Conservation (phyloP, 2,888 invertebrate species). For the Orthosia incerta region DNA sequence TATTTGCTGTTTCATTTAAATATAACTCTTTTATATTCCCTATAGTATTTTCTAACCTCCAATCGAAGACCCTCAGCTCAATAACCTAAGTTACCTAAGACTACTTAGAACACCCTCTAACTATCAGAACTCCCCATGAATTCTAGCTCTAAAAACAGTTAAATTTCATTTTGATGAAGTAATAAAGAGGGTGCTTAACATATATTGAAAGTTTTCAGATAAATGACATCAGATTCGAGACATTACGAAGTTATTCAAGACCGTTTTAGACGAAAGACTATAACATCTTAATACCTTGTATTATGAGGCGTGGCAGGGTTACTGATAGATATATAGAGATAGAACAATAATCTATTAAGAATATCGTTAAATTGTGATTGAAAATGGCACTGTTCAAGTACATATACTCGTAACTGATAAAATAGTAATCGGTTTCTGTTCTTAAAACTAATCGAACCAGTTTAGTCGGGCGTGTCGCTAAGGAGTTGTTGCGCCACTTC, state of each 20-base stretch:
- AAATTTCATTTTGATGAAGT: conserved; percentile 60
- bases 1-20: background rate
- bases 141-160: conserved; percentile 28
- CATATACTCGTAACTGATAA: too few relatives aligned
- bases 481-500: background rate
- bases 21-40: background rate
- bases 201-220: conserved; percentile 63
- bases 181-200: conserved; percentile 54
- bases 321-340: conserved; percentile 14
- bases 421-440: background rate
- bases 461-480: too few relatives aligned
- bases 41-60: too few relatives aligned
- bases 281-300: conserved; percentile 54
- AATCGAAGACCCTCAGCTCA: background rate
- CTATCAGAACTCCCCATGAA: conserved; percentile 17
- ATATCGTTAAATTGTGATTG: conserved; percentile 5
- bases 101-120: conserved; percentile 18
- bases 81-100: background rate
- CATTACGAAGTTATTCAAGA: conserved; percentile 50
- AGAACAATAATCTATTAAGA: conserved; percentile 14
- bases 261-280: conserved; percentile 44
- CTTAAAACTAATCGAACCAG: background rate
- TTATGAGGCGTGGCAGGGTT: conserved; percentile 33
- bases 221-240: conserved; percentile 55
- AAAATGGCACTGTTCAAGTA: background rate